These are phyloP conservation scores for Chaenodraco wilsoni DNA, from an alignment of 2,797 vertebrate species.

Conservation along the genomic window DNA sequence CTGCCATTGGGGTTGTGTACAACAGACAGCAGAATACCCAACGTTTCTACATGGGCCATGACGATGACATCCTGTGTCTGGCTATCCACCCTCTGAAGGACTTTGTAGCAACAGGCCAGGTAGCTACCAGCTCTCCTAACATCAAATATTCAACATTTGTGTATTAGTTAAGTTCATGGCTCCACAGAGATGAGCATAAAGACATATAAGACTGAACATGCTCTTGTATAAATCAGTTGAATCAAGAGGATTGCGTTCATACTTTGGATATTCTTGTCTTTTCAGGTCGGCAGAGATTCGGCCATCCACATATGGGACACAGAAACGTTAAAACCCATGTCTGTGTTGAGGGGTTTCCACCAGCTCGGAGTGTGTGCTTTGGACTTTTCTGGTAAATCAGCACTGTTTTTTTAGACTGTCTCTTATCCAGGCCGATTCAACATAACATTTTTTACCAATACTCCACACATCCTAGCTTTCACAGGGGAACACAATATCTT, in stretches of 20 bases:
- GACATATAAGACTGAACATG: neutral
- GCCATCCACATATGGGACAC: slow-evolving; percentile 97
- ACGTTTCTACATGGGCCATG: slow-evolving; percentile 96
- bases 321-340: slow-evolving; percentile 93
- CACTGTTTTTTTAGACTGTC: slow-evolving; percentile 3
- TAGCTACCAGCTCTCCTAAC: slow-evolving; percentile 60
- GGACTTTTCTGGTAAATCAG: slow-evolving; percentile 94
- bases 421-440: slow-evolving; percentile 3
- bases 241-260: neutral
- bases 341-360: slow-evolving; percentile 95
- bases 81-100: slow-evolving; percentile 96
- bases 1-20: slow-evolving; percentile 96
- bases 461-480: slow-evolving; percentile 17
- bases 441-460: slow-evolving; percentile 13
- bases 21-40: slow-evolving; percentile 98
- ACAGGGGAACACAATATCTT: slow-evolving; percentile 9
- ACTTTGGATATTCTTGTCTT: slow-evolving; percentile 23
- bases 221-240: neutral
- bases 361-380: slow-evolving; percentile 96
- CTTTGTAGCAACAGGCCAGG: slow-evolving; percentile 98
- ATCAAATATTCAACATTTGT: slow-evolving; percentile 24
- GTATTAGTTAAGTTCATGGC: neutral
- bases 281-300: slow-evolving; percentile 95
- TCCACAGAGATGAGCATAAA: neutral
- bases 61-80: slow-evolving; percentile 97